These are phyloP conservation scores for Falco biarmicus DNA, from an alignment of 2,797 vertebrate species.

Conservation along the genomic window DNA sequence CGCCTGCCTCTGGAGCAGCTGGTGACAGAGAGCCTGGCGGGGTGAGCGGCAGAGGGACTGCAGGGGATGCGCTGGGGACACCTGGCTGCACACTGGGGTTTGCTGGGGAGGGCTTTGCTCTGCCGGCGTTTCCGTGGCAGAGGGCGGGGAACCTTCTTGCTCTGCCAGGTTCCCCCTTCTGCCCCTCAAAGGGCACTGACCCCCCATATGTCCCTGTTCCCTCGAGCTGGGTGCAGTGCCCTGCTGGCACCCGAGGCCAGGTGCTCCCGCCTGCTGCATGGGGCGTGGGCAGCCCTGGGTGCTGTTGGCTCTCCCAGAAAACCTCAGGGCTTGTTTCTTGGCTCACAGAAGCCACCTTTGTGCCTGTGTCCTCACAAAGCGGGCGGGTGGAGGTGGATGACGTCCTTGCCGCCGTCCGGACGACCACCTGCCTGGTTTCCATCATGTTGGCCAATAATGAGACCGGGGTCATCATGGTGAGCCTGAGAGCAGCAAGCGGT, in stretches of 20 bases:
- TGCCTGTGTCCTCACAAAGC: slow-evolving; percentile 85
- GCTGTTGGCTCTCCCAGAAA: rapidly evolving
- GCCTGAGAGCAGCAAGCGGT: not conserved
- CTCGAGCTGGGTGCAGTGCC: not conserved
- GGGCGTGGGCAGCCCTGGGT: rapidly evolving
- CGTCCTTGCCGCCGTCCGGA: slow-evolving; percentile 84
- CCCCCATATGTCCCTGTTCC: rapidly evolving
- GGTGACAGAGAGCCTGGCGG: slow-evolving; percentile 74
- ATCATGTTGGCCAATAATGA: slow-evolving; percentile 98
- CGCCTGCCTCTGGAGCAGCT: slow-evolving; percentile 84
- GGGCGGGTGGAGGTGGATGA: slow-evolving; percentile 87
- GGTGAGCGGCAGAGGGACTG: slow-evolving; percentile 70
- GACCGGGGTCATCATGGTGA: slow-evolving; percentile 95
- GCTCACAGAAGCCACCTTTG: slow-evolving; percentile 86
- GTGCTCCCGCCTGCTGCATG: rapidly evolving
- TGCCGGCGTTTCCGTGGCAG: rapidly evolving
- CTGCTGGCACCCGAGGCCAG: rapidly evolving
- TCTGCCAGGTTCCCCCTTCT: not conserved
- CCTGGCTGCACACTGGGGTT: not conserved
- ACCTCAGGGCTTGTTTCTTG: not conserved
- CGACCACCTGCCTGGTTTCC: slow-evolving; percentile 91
- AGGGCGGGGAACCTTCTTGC: not conserved
- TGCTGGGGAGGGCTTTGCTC: not conserved
- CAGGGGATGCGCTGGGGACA: rapidly evolving
- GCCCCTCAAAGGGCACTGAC: not conserved